Conservation (phyloP, 2,797 vertebrate species). For the Hydrolagus colliei region DNA sequence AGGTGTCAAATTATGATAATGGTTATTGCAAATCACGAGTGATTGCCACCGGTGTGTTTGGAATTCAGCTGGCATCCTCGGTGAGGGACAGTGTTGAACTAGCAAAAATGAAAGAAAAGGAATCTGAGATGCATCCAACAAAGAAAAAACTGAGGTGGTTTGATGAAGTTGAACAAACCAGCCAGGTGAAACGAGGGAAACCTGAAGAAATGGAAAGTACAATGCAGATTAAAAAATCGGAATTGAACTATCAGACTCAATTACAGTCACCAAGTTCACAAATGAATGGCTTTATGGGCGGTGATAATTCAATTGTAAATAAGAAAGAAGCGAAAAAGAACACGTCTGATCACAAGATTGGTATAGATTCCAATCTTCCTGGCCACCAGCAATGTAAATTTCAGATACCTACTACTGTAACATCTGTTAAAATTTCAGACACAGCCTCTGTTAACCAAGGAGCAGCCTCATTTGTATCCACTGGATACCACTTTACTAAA, state of each 20-base stretch:
- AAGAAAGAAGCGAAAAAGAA: constrained; percentile 28
- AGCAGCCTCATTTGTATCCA: constrained; percentile 45
- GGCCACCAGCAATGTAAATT: constrained; percentile 48
- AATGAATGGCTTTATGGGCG: constrained; percentile 35
- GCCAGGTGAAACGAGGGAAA: constrained; percentile 25
- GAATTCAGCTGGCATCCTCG: constrained; percentile 53
- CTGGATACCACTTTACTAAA: constrained; percentile 58
- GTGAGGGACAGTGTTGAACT: constrained; percentile 81
- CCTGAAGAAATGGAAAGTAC: neutral
- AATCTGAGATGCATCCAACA: constrained; percentile 48
- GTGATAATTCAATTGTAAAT: constrained; percentile 34
- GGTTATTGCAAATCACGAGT: constrained; percentile 42
- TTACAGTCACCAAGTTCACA: constrained; percentile 36
- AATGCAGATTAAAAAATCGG: neutral
- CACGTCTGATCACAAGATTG: constrained; percentile 38
- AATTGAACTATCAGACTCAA: constrained; percentile 36
- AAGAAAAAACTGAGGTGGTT: constrained; percentile 79
- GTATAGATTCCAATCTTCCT: constrained; percentile 37
- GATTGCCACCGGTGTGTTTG: constrained; percentile 51
- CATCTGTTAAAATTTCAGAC: constrained; percentile 46
- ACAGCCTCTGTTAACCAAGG: constrained; percentile 37
- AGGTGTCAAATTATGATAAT: constrained; percentile 58
- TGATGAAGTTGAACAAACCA: constrained; percentile 58
- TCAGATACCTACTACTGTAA: constrained; percentile 37
- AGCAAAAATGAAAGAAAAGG: constrained; percentile 56